Conservation (phyloP, 2,888 invertebrate species). For the Helicoverpa assulta region DNA sequence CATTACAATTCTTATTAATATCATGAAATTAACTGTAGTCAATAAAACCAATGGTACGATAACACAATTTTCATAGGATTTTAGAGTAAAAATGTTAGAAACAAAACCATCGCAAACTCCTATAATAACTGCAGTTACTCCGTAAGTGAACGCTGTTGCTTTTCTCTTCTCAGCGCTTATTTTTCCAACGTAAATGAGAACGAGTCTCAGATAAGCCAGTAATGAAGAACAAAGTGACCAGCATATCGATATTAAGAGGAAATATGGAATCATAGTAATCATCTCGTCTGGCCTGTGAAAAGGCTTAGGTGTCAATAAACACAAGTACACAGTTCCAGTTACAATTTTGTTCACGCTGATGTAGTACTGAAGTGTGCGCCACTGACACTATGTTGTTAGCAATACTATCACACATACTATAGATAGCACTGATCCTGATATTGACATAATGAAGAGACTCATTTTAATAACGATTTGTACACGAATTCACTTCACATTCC, state of each 20-base stretch:
- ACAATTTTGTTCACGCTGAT: slow-evolving; percentile 31
- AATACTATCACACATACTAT: slow-evolving; percentile 16
- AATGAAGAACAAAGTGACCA: slow-evolving; percentile 53
- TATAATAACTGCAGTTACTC: slow-evolving; percentile 1
- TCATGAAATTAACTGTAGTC: slow-evolving; percentile 16
- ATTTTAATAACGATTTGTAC: background rate
- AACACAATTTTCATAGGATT: background rate
- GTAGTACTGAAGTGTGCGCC: slow-evolving; percentile 32
- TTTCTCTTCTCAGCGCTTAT: slow-evolving; percentile 46
- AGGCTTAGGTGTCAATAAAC: background rate
- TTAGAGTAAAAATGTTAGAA: background rate
- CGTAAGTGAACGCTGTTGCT: slow-evolving; percentile 36
- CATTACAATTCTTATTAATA: slow-evolving; percentile 39
- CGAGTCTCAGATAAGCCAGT: slow-evolving; percentile 50
- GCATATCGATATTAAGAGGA: slow-evolving; percentile 27
- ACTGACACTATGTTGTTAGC: slow-evolving; percentile 25
- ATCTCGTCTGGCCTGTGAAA: rapidly evolving
- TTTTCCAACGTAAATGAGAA: slow-evolving; percentile 39
- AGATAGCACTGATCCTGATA: slow-evolving; percentile 6
- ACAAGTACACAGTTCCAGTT: slow-evolving; percentile 25
- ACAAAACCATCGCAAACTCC: slow-evolving; percentile 19
- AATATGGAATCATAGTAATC: background rate
- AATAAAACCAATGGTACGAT: background rate
- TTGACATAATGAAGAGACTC: background rate
- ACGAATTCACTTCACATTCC: background rate